Evolutionary conservation across 2,797 vertebrate species (phyloP).

Genomic region (Characodon lateralis): DNA sequence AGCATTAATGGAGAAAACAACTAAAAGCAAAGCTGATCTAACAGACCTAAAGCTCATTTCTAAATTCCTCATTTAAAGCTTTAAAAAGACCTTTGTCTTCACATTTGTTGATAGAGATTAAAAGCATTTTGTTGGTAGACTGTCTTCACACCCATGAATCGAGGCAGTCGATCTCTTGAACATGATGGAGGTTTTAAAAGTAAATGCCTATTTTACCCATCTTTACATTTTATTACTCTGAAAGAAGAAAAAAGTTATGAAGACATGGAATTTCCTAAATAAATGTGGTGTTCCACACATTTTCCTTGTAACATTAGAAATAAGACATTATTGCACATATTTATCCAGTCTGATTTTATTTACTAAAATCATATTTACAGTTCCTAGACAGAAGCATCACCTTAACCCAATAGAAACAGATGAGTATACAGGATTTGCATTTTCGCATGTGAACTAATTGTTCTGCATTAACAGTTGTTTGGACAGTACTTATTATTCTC

Average conservation of each 20-base stretch:
- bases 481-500: slow-evolving; percentile 47
- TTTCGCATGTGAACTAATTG: slow-evolving; percentile 71
- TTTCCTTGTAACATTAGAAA: slow-evolving; percentile 60
- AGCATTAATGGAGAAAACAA: not conserved
- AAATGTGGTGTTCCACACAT: slow-evolving; percentile 63
- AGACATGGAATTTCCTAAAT: slow-evolving; percentile 39
- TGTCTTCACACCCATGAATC: not conserved
- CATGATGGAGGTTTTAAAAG: no score
- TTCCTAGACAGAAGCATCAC: slow-evolving; percentile 67
- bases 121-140: not conserved
- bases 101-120: not conserved
- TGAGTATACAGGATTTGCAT: slow-evolving; percentile 74
- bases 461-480: slow-evolving; percentile 52
- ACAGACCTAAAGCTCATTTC: not conserved
- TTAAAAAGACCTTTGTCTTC: not conserved
- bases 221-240: not conserved
- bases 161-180: not conserved
- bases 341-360: slow-evolving; percentile 65
- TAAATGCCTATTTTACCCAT: no score
- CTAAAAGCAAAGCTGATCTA: not conserved
- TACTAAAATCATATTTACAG: slow-evolving; percentile 83
- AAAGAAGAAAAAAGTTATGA: slow-evolving; percentile 54
- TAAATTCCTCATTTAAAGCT: not conserved
- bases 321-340: slow-evolving; percentile 61
- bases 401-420: slow-evolving; percentile 74